These are phyloP conservation scores for Verasper variegatus DNA, from an alignment of 2,113 vertebrate genomes.

Conservation along the genomic window DNA sequence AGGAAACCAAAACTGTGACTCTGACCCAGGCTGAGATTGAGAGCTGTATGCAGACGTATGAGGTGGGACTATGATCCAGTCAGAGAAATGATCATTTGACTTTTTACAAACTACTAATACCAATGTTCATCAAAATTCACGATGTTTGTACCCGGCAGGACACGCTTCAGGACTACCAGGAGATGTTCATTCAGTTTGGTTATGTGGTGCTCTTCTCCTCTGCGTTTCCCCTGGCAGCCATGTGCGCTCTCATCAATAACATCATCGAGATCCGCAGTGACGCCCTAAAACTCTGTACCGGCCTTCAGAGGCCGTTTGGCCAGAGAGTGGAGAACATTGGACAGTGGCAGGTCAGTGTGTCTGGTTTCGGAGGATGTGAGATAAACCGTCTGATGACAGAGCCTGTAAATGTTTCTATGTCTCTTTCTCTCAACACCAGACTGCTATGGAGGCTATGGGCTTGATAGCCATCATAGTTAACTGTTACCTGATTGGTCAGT, in stretches of 20 bases:
- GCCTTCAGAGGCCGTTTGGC: constrained; percentile 93
- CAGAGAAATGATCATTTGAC: background rate
- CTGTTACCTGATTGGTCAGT: constrained; percentile 96
- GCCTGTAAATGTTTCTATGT: background rate
- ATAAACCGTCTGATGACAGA: background rate
- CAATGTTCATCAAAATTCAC: background rate
- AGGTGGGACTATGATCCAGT: constrained; percentile 81
- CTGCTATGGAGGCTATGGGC: constrained; percentile 96
- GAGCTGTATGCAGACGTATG: constrained; percentile 96
- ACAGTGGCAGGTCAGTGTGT: constrained; percentile 91
- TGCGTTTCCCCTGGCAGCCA: constrained; percentile 92
- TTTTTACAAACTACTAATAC: background rate
- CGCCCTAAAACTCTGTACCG: constrained; percentile 93
- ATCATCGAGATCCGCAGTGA: constrained; percentile 96
- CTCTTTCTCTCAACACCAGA: constrained; percentile 78
- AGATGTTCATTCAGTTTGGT: constrained; percentile 98
- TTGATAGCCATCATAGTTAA: constrained; percentile 95
- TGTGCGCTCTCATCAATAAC: constrained; percentile 96
- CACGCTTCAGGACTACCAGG: constrained; percentile 96
- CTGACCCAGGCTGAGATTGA: constrained; percentile 95
- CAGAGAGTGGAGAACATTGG: constrained; percentile 92
- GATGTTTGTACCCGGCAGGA: constrained; percentile 82
- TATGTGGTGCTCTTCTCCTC: constrained; percentile 98
- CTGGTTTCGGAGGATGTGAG: constrained; percentile 13
- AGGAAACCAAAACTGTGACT: constrained; percentile 83